Percentiles rank a stretch among this genome's conserved stretches.
phyloP scores from a whole-genome alignment of 2,113 vertebrate genomes.

The Sinocyclocheilus grahami region DNA sequence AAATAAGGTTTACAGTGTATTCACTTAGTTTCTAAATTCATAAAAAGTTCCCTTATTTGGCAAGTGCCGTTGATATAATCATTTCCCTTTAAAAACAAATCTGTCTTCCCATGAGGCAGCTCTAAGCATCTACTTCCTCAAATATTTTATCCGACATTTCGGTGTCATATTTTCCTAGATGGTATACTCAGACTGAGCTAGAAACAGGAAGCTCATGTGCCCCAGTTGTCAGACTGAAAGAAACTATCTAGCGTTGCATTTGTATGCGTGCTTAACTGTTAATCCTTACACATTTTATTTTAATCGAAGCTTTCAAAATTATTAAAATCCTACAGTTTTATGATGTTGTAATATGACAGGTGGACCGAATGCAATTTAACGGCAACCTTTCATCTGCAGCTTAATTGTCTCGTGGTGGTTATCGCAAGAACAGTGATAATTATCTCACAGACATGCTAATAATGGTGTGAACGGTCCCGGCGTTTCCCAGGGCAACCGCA shows the following conservation, averaged over 20 bases:
- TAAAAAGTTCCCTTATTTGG: neutral
- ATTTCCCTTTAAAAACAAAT: conserved; percentile 30
- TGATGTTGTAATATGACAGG: conserved; percentile 2
- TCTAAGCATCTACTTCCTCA: conserved; percentile 47
- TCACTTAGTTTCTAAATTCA: neutral
- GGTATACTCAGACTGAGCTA: conserved; percentile 19
- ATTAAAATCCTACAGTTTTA: neutral
- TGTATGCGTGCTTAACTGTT: neutral
- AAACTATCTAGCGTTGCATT: neutral
- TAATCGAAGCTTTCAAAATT: neutral
- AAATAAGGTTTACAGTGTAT: neutral
- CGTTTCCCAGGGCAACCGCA: conserved; percentile 51
- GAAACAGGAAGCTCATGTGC: conserved; percentile 48
- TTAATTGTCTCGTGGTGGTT: conserved; percentile 2
- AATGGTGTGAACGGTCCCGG: neutral
- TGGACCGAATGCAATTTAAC: neutral
- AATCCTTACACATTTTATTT: neutral
- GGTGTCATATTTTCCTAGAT: conserved; percentile 47
- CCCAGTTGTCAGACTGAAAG: neutral
- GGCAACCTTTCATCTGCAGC: conserved; percentile 13
- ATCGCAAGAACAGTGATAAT: neutral
- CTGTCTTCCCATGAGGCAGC: conserved; percentile 30
- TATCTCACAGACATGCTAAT: conserved; percentile 31
- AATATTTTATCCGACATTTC: conserved; percentile 32
- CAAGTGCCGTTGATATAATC: neutral